Conservation (phyloP, 2,113 vertebrate genomes). For the Semicossyphus pulcher region DNA sequence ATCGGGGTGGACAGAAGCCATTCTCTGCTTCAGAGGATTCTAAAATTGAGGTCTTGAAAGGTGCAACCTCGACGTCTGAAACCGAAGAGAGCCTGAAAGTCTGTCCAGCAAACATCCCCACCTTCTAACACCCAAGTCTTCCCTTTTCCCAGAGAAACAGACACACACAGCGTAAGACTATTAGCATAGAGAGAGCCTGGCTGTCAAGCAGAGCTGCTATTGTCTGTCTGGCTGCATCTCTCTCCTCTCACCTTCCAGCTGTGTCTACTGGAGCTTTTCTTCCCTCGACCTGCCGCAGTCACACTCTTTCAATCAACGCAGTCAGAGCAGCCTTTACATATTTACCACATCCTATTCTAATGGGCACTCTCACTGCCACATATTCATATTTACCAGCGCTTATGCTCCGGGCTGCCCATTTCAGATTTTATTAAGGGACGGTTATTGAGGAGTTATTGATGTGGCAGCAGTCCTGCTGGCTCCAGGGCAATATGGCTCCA, state of each 20-base stretch:
- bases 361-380: slow-evolving; percentile 24
- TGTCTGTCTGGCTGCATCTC: slow-evolving; percentile 55
- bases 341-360: slow-evolving; percentile 50
- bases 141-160: too few relatives aligned
- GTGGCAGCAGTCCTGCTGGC: slow-evolving; percentile 52
- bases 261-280: slow-evolving; percentile 40
- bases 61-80: slow-evolving; percentile 43
- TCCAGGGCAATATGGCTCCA: slow-evolving; percentile 28
- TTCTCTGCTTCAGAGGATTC: slow-evolving; percentile 77
- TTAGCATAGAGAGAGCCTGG: slow-evolving; percentile 59
- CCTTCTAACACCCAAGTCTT: slow-evolving; percentile 19
- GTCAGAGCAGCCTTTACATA: slow-evolving; percentile 47
- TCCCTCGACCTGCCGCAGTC: slow-evolving; percentile 32
- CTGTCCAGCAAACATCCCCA: slow-evolving; percentile 43
- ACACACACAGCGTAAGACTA: slow-evolving; percentile 5
- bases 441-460: slow-evolving; percentile 69
- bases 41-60: slow-evolving; percentile 78
- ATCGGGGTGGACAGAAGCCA: slow-evolving; percentile 70
- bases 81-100: slow-evolving; percentile 37
- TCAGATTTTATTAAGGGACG: slow-evolving; percentile 52
- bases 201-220: slow-evolving; percentile 55
- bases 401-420: slow-evolving; percentile 41
- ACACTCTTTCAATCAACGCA: slow-evolving; percentile 49
- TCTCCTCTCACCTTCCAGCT: slow-evolving; percentile 44
- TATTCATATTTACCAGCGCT: slow-evolving; percentile 45